Evolutionary conservation across 2,797 vertebrate species (phyloP).

Genomic region (Argya squamiceps): DNA sequence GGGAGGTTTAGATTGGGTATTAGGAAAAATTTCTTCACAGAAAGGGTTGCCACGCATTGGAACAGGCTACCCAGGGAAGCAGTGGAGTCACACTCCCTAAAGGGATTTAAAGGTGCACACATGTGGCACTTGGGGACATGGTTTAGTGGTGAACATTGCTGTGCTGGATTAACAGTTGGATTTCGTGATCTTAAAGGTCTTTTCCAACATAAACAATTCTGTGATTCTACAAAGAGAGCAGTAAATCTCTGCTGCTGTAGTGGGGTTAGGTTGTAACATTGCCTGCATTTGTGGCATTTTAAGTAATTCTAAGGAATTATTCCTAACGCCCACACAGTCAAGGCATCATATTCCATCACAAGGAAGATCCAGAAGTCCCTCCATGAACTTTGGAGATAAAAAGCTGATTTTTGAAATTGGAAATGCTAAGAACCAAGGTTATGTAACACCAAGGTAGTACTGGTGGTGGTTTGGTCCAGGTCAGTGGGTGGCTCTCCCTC

Average conservation of each 20-base stretch:
- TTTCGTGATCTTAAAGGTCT: neutral
- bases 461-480: neutral
- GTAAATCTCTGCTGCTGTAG: neutral
- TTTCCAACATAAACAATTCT: neutral
- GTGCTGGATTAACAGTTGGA: neutral
- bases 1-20: neutral
- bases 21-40: neutral
- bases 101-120: neutral
- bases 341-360: neutral
- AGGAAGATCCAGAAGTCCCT: neutral
- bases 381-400: neutral
- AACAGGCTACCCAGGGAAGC: neutral
- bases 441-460: neutral
- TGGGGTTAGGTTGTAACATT: neutral
- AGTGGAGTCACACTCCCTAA: neutral
- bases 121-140: neutral
- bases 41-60: fast-evolving
- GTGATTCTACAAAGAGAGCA: neutral
- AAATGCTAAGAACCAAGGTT: neutral
- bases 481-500: neutral
- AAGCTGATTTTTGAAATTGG: neutral
- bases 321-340: neutral
- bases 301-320: neutral
- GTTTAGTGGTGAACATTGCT: neutral
- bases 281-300: neutral